A percentile compares a stretch with the other conserved stretches of the same genome.
These are phyloP conservation scores for Lophochroa leadbeateri DNA, from an alignment of 2,113 vertebrate genomes.

Conservation along the genomic window DNA sequence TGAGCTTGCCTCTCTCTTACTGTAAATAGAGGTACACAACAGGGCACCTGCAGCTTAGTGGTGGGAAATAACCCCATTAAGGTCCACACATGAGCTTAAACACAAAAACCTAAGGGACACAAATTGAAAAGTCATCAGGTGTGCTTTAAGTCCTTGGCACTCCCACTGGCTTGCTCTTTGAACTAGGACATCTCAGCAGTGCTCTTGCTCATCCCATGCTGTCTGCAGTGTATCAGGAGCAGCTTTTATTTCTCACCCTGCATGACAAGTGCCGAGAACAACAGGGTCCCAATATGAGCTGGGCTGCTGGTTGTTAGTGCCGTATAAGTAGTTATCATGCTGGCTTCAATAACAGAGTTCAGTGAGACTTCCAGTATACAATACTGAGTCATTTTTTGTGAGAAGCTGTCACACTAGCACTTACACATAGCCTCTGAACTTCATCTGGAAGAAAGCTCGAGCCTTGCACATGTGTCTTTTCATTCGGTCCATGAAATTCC, in stretches of 20 bases:
- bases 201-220: not conserved
- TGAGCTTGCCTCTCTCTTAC: not conserved
- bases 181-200: not conserved
- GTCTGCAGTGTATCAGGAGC: not conserved
- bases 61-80: accelerated
- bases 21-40: accelerated
- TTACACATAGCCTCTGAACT: not conserved
- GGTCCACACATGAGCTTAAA: not conserved
- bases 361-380: not conserved
- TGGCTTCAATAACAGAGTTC: not conserved
- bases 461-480: not conserved
- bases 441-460: not conserved
- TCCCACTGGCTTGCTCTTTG: not conserved
- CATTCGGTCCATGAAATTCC: not conserved
- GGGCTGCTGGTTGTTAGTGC: not conserved
- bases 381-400: not conserved
- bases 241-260: not conserved
- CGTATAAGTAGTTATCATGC: not conserved
- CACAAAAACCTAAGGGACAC: not conserved
- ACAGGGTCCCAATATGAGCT: not conserved
- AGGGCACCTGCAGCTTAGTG: not conserved
- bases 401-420: not conserved
- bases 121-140: not conserved
- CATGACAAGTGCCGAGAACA: not conserved
- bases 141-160: not conserved